Conservation (phyloP, 2,797 vertebrate genomes). For the Sandelia bainsii region DNA sequence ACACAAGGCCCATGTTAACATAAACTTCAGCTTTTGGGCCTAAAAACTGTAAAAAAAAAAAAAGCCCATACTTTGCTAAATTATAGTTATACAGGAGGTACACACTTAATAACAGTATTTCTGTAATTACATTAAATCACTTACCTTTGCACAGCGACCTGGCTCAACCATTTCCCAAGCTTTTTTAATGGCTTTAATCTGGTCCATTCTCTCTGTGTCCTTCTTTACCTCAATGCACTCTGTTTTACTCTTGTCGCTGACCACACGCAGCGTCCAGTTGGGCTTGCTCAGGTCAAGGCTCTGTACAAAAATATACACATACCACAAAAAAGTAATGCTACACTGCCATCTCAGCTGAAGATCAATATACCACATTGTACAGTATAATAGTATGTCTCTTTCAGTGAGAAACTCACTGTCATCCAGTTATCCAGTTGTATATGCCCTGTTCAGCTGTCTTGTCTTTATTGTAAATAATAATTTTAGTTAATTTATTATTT, state of each 20-base stretch:
- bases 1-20: neutral
- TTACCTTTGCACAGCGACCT: constrained; percentile 89
- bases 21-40: neutral
- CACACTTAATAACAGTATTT: neutral
- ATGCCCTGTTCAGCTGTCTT: constrained; percentile 20
- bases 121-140: neutral
- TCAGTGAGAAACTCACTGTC: constrained; percentile 20
- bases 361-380: constrained; percentile 24
- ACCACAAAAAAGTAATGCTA: constrained; percentile 12
- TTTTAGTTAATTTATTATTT: too few species aligned
- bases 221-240: constrained; percentile 85
- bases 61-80: too few species aligned
- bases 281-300: constrained; percentile 82
- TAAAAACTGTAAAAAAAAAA: too few species aligned
- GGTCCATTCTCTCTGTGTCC: constrained; percentile 88
- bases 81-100: neutral
- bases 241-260: constrained; percentile 82
- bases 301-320: constrained; percentile 55
- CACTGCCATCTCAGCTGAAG: constrained; percentile 44
- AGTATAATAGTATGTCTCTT: constrained; percentile 18
- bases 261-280: constrained; percentile 87
- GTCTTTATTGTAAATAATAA: constrained; percentile 11
- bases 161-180: constrained; percentile 90
- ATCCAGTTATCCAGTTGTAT: constrained; percentile 12
- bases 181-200: constrained; percentile 91